Evolutionary conservation across 2,888 invertebrate species (phyloP), one percentile per base, ranked within the genome.

Genomic region (Nipponacmea schrenckii): DNA sequence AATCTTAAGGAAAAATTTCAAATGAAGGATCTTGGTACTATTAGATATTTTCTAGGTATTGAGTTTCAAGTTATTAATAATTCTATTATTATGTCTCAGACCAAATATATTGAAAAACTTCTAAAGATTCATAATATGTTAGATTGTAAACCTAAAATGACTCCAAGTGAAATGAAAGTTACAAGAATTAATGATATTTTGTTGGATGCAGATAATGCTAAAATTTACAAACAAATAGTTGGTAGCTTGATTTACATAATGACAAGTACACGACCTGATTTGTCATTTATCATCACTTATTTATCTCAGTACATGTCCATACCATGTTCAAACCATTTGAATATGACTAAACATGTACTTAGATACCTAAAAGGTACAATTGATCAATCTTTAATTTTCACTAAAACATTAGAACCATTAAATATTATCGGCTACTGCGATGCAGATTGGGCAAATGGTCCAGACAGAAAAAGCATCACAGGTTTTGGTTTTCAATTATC

Each of bases 11-110:
- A 15, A 14, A 74, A 5, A 64, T 76, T 74, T 56, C 39, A 70
- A n/a, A 77, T 75, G 77, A 75, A 75, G 68, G 75, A 75, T 64
- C 50, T 73, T 0, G 75, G 75, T 1, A 66, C 62, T 46, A 44
- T 73, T 7, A 50, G 63, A 56, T 72, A 45, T 5, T 73, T 77
- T 63, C 66, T 77, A 39, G 73, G 73, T 17, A 74, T 75, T 68
- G 64, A 70, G 12, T 76, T 77, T 69, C 45, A 67, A 20, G 64
- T 44, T 27, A 44, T 26, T 17, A 50, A 65, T 15, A 68, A 62
- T 10, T 14, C 15, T 46, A 26, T 72, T 14, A 31, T 45, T n/a
- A 70, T 69, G 62, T 68, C 17, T n/a, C 69, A 72, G 44, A 62
- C 20, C 4, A 17, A 46, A 24, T 72, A 70, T 45, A 62, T 74